Percentiles rank a stretch among this genome's conserved stretches.
phyloP scores from a whole-genome alignment of 2,797 vertebrate genomes.

The Trematomus bernacchii region DNA sequence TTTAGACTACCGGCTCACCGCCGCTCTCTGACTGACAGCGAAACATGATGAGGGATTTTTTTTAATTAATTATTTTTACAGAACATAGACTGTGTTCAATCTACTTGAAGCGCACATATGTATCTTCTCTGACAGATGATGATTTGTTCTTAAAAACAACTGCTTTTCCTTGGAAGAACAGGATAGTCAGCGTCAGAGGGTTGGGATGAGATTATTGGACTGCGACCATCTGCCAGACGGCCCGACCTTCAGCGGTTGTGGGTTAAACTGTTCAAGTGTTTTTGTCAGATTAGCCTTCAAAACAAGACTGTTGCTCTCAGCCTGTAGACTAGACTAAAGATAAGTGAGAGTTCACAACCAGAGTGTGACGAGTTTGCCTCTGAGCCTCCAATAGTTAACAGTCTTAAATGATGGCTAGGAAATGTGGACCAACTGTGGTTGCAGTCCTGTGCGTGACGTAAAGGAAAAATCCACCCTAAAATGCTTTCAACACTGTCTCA shows the following conservation, averaged over 20 bases:
- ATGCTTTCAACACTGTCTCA: slow-evolving; percentile 28
- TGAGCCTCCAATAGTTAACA: slow-evolving; percentile 10
- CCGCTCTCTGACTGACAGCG: slow-evolving; percentile 52
- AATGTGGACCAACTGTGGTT: slow-evolving; percentile 57
- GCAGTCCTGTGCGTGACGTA: slow-evolving; percentile 44
- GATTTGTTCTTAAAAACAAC: neutral
- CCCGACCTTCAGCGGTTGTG: slow-evolving; percentile 25
- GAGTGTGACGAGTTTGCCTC: slow-evolving; percentile 3
- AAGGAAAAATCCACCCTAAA: slow-evolving; percentile 59
- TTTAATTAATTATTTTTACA: slow-evolving; percentile 27
- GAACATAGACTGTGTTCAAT: slow-evolving; percentile 72
- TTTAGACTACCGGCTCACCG: slow-evolving; percentile 53
- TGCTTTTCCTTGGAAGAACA: slow-evolving; percentile 19
- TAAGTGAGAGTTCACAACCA: slow-evolving; percentile 4
- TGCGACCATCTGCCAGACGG: slow-evolving; percentile 50
- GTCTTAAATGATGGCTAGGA: slow-evolving; percentile 32
- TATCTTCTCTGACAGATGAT: slow-evolving; percentile 53
- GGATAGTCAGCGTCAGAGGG: neutral
- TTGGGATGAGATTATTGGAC: slow-evolving; percentile 32
- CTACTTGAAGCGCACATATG: slow-evolving; percentile 74
- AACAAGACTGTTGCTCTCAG: slow-evolving; percentile 4
- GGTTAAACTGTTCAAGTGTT: slow-evolving; percentile 34
- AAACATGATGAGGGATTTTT: slow-evolving; percentile 39
- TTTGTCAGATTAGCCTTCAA: slow-evolving; percentile 33
- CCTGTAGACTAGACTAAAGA: slow-evolving; percentile 10